Base-by-base conservation (phyloP, 2,113 vertebrate species). In the Dromiciops gliroides region DNA sequence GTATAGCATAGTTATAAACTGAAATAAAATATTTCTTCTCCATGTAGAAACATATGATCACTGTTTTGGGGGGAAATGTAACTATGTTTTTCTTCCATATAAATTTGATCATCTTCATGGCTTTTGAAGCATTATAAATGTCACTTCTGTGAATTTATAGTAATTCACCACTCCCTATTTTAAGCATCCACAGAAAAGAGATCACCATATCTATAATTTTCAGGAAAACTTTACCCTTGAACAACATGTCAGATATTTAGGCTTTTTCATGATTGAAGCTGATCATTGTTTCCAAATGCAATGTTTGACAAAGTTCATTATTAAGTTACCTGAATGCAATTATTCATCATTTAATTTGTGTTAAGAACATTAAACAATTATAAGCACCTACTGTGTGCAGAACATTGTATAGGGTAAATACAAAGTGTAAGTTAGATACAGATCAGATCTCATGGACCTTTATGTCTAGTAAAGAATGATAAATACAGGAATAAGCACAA, bases 11-110 rank as follows among this genome's bases (percentile, higher is more conserved):
- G 94, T 95, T 95, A 92, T 96, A 90, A 95, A n/a, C 44, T 95
- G 50, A 90, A 95, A 93, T 96, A 89, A 94, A 93, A 90, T 93
- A 90, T 95, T 96, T 96, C 93, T 75, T 94, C 95, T 56, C 93
- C 92, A 25, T 60, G 60, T 94, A 96, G 51, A 97, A 96, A 96
- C 92, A 31, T 94, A 49, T 91, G 91, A 92, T 95, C 95, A 53
- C 26, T 92, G 50, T 95, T 96, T 90, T 11, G 50, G 16, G 9
- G 90, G 56, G n/a, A 96, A n/a, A 92, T 89, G 90, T 91, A 94
- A 92, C 94, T 75, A 44, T 50, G 92, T 67, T 95, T 94, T 94
- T 89, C 93, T 28, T 90, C 83, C 16, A 24, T 51, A 89, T 37
- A 96, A 95, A 90, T 56, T 96, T 83, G 67, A 89, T 51, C 37